phyloP scores from a whole-genome alignment of 2,797 vertebrate species.

The Spatula clypeata region DNA sequence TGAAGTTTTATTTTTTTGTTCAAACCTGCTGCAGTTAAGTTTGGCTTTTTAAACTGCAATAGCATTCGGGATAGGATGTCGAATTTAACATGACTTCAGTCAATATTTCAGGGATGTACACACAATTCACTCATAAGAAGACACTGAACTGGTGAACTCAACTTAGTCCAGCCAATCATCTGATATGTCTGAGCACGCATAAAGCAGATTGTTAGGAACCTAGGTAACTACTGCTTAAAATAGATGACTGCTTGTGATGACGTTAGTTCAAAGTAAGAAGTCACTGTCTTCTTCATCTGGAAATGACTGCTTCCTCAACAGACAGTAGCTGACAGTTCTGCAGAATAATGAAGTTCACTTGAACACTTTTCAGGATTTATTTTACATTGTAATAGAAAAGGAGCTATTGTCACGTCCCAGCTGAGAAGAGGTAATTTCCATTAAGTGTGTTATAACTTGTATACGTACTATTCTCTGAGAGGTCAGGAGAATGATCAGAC shows the following conservation, averaged over 20 bases:
- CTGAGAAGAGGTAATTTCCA: not conserved
- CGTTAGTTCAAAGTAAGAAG: not conserved
- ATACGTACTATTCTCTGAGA: not conserved
- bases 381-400: not conserved
- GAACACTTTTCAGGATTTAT: slow-evolving; percentile 24
- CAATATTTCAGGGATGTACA: not conserved
- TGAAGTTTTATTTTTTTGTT: not conserved
- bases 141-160: not conserved
- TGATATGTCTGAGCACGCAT: not conserved
- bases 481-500: not conserved
- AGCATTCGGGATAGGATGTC: not conserved
- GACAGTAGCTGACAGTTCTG: not conserved
- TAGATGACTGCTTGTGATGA: not conserved
- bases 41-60: not conserved
- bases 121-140: not conserved
- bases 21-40: not conserved
- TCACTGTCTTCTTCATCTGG: not conserved
- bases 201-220: not conserved
- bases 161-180: not conserved
- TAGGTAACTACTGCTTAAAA: not conserved
- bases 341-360: not conserved
- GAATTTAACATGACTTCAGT: not conserved
- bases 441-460: not conserved
- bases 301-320: not conserved
- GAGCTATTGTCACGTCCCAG: not conserved